phyloP scores from a whole-genome alignment of 2,113 vertebrate genomes.

The Pandion haliaetus region DNA sequence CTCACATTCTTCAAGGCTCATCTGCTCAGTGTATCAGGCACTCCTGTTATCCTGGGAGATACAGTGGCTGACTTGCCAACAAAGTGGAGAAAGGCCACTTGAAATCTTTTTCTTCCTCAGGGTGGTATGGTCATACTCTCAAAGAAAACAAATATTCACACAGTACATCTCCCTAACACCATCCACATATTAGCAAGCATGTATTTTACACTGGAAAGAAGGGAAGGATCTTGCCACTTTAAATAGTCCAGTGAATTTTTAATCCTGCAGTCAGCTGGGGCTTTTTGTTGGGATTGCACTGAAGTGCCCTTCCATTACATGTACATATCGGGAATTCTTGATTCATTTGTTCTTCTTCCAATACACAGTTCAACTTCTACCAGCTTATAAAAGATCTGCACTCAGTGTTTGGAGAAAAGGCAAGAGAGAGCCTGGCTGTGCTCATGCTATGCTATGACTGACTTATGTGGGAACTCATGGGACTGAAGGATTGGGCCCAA shows the following conservation, averaged over 20 bases:
- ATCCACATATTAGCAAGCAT: background rate
- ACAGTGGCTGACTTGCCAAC: conserved; percentile 25
- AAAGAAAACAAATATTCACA: background rate
- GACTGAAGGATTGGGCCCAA: background rate
- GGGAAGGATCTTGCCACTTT: background rate
- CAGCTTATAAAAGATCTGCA: background rate
- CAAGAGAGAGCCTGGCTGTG: background rate
- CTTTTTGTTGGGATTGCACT: background rate
- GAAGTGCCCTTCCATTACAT: background rate
- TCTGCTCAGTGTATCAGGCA: conserved; percentile 45
- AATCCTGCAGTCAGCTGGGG: background rate
- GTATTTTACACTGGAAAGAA: background rate
- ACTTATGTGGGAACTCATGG: background rate
- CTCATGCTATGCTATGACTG: background rate
- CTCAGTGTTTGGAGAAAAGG: background rate
- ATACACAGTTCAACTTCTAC: background rate
- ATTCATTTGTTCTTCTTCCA: background rate
- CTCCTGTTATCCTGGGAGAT: conserved; percentile 12
- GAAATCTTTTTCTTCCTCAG: conserved; percentile 30
- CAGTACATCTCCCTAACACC: background rate
- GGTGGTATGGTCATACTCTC: background rate
- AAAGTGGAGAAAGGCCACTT: conserved; percentile 62
- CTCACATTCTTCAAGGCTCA: conserved; percentile 28
- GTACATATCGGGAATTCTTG: background rate
- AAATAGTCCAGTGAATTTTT: background rate